phyloP scores from a whole-genome alignment of 1,140 invertebrate species.

The Trialeurodes vaporariorum region DNA sequence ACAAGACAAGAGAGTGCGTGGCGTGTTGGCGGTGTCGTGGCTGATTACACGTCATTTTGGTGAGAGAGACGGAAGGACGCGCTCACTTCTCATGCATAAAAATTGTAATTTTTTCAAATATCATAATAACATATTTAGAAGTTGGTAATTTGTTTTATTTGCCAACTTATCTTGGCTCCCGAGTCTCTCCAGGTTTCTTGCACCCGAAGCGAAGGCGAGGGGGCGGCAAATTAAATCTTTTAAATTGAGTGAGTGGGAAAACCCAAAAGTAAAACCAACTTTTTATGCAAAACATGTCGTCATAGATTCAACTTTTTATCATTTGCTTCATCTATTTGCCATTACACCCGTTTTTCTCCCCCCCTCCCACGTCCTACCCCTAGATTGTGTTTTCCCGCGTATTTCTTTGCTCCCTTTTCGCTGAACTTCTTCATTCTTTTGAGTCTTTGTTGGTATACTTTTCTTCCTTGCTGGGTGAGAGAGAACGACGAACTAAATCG shows the following conservation, averaged over 20 bases:
- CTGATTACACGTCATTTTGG: background rate
- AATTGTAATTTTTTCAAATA: constrained; percentile 1
- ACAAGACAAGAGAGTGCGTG: too few species aligned
- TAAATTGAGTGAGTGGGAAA: background rate
- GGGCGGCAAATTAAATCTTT: background rate
- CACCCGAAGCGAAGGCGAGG: too few species aligned
- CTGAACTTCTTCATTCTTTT: too few species aligned
- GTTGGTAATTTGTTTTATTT: background rate
- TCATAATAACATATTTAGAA: background rate
- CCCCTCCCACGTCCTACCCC: background rate
- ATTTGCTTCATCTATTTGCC: background rate
- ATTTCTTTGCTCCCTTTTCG: too few species aligned
- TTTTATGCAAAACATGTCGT: background rate
- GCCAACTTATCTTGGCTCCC: background rate
- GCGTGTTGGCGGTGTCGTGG: too few species aligned
- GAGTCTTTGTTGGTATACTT: too few species aligned
- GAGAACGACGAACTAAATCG: too few species aligned
- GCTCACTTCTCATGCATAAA: background rate
- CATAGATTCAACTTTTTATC: background rate
- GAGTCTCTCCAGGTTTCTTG: too few species aligned
- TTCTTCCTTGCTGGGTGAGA: too few species aligned
- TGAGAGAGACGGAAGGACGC: too few species aligned
- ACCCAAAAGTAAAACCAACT: background rate
- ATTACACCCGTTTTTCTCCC: background rate
- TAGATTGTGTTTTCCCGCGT: too few species aligned